Percentiles rank a stretch among this genome's conserved stretches.
Conservation (phyloP, 2,888 invertebrate genomes). For the Drosophila lacicola region DNA sequence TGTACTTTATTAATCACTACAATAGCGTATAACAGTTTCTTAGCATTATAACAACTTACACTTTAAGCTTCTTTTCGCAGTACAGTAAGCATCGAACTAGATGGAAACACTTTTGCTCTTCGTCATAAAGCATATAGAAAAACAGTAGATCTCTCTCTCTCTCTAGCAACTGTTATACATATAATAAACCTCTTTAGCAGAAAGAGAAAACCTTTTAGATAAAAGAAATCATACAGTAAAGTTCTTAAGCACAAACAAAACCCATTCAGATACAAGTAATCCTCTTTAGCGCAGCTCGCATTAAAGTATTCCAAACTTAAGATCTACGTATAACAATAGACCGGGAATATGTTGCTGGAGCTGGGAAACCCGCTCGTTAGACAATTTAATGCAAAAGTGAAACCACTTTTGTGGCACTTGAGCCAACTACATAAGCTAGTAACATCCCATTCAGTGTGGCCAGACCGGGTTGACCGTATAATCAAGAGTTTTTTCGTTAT, state of each 20-base stretch:
- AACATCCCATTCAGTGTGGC: slow-evolving; percentile 16
- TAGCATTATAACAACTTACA: background rate
- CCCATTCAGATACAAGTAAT: too few species aligned
- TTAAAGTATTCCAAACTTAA: background rate
- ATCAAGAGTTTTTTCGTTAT: slow-evolving; percentile 22
- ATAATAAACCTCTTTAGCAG: too few species aligned
- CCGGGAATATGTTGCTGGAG: background rate
- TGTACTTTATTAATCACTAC: too few species aligned
- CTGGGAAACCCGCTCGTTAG: slow-evolving; percentile 5
- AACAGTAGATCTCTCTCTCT: too few species aligned
- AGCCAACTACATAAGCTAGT: slow-evolving; percentile 18
- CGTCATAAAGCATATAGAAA: too few species aligned
- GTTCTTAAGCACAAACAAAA: background rate
- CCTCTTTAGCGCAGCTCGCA: background rate
- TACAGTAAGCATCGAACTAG: background rate
- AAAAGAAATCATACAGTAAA: background rate
- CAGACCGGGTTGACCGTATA: slow-evolving; percentile 24
- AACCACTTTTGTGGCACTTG: slow-evolving; percentile 40
- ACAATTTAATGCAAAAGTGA: slow-evolving; percentile 38
- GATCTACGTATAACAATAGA: slow-evolving; percentile 2
- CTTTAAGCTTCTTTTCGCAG: background rate
- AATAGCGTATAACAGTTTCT: slow-evolving; percentile 3
- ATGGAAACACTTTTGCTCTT: too few species aligned
- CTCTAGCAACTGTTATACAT: too few species aligned
- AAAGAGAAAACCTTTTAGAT: too few species aligned